Evolutionary conservation across 35 echinoderm and acorn worm species (phyloP).

Genomic region (Diadema setosum): DNA sequence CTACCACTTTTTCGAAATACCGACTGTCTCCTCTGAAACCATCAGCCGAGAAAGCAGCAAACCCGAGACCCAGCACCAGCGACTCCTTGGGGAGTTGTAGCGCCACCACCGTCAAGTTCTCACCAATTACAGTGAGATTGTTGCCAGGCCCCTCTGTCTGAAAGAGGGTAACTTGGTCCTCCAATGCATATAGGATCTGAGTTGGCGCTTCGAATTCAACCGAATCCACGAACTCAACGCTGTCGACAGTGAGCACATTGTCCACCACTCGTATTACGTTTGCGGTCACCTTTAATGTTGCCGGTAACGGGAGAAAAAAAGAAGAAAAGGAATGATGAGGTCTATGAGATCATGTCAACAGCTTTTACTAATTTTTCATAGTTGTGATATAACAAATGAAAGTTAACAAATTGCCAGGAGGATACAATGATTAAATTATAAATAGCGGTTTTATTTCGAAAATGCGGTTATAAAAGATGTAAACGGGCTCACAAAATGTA

Average conservation of each 20-base stretch:
- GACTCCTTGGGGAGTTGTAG: background rate
- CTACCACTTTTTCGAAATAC: background rate
- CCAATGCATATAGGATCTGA: background rate
- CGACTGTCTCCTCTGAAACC: background rate
- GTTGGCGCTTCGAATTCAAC: slow-evolving; percentile 3
- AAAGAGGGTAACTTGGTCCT: background rate
- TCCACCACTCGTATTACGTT: background rate
- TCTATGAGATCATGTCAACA: too few relatives aligned
- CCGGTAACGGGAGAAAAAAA: too few relatives aligned
- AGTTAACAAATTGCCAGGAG: too few relatives aligned
- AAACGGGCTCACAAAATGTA: too few relatives aligned
- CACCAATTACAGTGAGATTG: background rate
- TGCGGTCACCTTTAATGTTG: background rate
- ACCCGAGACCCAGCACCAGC: background rate
- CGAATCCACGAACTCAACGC: background rate
- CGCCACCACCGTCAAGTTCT: background rate
- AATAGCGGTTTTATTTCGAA: too few relatives aligned
- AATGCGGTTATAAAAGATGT: too few relatives aligned
- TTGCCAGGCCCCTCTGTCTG: background rate
- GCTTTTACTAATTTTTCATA: too few relatives aligned
- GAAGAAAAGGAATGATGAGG: too few relatives aligned
- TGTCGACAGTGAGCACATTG: background rate
- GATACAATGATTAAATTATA: too few relatives aligned
- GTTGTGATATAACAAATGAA: too few relatives aligned
- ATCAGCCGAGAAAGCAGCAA: background rate